Conservation (phyloP, 2,797 vertebrate species). For the Sebastes goodei region DNA sequence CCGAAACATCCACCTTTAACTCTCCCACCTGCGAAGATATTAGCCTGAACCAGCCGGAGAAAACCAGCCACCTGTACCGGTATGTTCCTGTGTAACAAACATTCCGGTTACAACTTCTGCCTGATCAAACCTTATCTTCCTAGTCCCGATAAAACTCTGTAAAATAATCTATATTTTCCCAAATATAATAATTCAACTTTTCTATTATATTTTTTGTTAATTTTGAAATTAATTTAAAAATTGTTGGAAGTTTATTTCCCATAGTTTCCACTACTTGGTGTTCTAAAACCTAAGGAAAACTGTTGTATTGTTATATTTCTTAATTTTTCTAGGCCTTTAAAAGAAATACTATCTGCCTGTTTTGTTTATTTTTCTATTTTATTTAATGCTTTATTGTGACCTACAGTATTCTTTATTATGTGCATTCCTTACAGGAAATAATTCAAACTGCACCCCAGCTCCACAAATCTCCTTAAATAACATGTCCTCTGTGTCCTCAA, state of each 20-base stretch:
- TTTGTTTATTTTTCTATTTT: too few relatives aligned
- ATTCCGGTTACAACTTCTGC: not conserved
- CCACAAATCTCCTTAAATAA: not conserved
- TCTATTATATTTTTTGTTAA: not conserved
- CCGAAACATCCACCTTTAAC: not conserved
- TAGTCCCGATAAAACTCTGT: not conserved
- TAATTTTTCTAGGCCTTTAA: not conserved
- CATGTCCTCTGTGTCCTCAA: too few relatives aligned
- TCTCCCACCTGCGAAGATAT: not conserved
- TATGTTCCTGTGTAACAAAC: not conserved
- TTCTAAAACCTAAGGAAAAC: not conserved
- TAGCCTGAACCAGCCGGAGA: not conserved
- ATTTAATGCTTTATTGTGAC: too few relatives aligned
- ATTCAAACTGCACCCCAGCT: not conserved
- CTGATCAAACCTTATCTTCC: not conserved
- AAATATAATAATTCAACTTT: not conserved
- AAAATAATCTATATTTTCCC: not conserved
- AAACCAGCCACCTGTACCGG: not conserved
- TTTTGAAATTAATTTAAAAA: not conserved
- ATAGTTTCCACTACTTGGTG: too few relatives aligned
- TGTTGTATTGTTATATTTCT: not conserved
- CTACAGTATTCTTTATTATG: too few relatives aligned
- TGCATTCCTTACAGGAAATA: not conserved
- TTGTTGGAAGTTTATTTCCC: too few relatives aligned
- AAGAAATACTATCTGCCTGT: too few relatives aligned